Conservation (phyloP, 1,140 invertebrate species). For the Harpegnathos saltator region DNA sequence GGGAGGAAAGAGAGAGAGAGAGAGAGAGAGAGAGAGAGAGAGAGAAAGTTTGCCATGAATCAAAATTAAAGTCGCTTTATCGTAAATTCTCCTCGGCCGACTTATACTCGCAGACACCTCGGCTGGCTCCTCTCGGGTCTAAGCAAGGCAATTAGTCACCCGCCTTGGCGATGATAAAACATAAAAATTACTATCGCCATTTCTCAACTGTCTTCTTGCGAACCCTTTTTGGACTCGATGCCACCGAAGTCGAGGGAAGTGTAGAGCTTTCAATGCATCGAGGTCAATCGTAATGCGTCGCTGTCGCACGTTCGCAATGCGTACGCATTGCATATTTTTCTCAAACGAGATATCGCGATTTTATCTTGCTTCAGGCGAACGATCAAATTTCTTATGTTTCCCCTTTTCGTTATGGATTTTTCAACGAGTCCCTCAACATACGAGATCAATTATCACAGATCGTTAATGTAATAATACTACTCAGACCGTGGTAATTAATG, state of each 20-base stretch:
- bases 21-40: too few relatives aligned
- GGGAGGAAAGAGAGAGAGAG: too few relatives aligned
- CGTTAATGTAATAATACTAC: slow-evolving; percentile 2
- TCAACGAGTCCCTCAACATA: not conserved
- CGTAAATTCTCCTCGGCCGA: slow-evolving; percentile 75
- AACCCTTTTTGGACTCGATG: slow-evolving; percentile 22
- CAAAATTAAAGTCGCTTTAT: slow-evolving; percentile 82
- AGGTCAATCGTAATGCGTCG: not conserved
- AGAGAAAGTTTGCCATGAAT: slow-evolving; percentile 76
- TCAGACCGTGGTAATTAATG: slow-evolving; percentile 53
- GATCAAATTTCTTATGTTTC: not conserved
- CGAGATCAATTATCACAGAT: not conserved
- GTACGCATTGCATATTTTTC: not conserved
- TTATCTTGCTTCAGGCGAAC: not conserved
- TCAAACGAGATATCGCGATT: not conserved
- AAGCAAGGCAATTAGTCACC: slow-evolving; percentile 80
- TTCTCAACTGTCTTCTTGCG: slow-evolving; percentile 52
- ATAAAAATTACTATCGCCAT: slow-evolving; percentile 71
- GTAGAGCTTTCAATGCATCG: not conserved
- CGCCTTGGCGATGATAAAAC: slow-evolving; percentile 74
- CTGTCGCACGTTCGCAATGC: not conserved
- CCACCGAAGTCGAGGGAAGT: not conserved
- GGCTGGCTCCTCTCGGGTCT: slow-evolving; percentile 66
- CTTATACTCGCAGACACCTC: slow-evolving; percentile 57
- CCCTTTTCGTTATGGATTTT: not conserved